Conservation (phyloP, 2,888 invertebrate genomes). For the Alloscopus bannaensis region DNA sequence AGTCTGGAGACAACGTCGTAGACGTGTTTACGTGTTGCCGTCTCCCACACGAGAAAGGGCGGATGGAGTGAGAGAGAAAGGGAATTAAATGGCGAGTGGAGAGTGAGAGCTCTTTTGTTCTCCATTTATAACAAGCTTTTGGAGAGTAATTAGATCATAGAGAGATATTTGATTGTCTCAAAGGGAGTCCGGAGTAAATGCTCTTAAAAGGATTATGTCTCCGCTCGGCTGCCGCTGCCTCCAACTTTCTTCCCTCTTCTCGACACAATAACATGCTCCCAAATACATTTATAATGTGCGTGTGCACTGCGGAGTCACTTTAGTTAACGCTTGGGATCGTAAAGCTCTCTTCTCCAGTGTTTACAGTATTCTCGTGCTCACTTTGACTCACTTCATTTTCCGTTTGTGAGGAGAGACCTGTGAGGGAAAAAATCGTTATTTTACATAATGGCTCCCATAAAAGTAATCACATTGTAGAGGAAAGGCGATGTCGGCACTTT, state of each 20-base stretch:
- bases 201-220: conserved; percentile 71
- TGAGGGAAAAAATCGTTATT: too few relatives aligned
- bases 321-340: too few relatives aligned
- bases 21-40: neutral
- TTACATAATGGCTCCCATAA: conserved; percentile 36
- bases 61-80: conserved; percentile 30
- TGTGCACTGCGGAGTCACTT: too few relatives aligned
- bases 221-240: too few relatives aligned
- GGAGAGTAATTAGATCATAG: conserved; percentile 72
- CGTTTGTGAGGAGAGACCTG: conserved; percentile 2
- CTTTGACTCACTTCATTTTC: conserved; percentile 40
- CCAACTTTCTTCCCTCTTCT: conserved; percentile 55
- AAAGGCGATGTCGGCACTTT: conserved; percentile 50
- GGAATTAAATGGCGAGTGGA: conserved; percentile 52
- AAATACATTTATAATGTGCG: too few relatives aligned
- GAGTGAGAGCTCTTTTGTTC: conserved; percentile 63
- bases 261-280: conserved; percentile 4
- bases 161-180: conserved; percentile 72
- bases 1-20: too few relatives aligned
- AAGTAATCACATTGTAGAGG: conserved; percentile 32
- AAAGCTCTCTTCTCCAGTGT: conserved; percentile 44
- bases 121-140: conserved; percentile 70
- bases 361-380: conserved; percentile 46
- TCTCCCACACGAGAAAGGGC: conserved; percentile 1
- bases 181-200: conserved; percentile 69